Evolutionary conservation across 2,888 invertebrate species (phyloP).

Genomic region (Eupithecia subumbrata): DNA sequence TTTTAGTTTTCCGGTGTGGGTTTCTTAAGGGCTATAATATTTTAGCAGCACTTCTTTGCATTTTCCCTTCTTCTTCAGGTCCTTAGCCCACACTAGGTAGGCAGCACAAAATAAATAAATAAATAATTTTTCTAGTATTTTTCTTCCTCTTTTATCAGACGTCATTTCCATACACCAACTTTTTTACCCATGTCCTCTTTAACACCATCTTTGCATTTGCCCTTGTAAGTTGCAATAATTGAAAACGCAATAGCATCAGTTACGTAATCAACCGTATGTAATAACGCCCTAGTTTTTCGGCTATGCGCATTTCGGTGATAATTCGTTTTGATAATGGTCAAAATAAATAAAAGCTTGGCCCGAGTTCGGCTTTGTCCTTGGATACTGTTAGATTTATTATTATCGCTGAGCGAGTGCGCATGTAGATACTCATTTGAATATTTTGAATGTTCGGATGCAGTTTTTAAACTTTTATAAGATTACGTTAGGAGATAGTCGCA

Average conservation of each 20-base stretch:
- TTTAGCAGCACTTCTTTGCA: too few relatives aligned
- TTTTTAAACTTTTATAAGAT: not conserved
- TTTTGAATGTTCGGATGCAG: not conserved
- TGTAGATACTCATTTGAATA: constrained; percentile 41
- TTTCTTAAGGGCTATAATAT: too few relatives aligned
- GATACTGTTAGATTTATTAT: constrained; percentile 10
- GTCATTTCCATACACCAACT: too few relatives aligned
- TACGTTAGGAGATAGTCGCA: not conserved
- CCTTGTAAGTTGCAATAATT: not conserved
- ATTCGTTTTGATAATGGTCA: constrained; percentile 55
- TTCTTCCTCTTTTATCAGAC: too few relatives aligned
- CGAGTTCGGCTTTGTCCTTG: constrained; percentile 32
- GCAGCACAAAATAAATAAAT: too few relatives aligned
- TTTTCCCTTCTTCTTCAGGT: too few relatives aligned
- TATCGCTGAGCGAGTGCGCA: constrained; percentile 9
- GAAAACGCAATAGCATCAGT: not conserved
- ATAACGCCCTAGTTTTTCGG: constrained; percentile 71
- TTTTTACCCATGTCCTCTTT: too few relatives aligned
- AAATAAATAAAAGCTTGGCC: constrained; percentile 42
- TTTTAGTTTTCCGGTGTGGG: too few relatives aligned
- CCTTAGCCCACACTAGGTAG: too few relatives aligned
- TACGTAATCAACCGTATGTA: constrained; percentile 28
- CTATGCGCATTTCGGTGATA: constrained; percentile 54
- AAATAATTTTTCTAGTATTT: too few relatives aligned
- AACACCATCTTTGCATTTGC: not conserved